Evolutionary conservation across 2,888 invertebrate genomes (phyloP).

Genomic region (Hoplodrina blanda): DNA sequence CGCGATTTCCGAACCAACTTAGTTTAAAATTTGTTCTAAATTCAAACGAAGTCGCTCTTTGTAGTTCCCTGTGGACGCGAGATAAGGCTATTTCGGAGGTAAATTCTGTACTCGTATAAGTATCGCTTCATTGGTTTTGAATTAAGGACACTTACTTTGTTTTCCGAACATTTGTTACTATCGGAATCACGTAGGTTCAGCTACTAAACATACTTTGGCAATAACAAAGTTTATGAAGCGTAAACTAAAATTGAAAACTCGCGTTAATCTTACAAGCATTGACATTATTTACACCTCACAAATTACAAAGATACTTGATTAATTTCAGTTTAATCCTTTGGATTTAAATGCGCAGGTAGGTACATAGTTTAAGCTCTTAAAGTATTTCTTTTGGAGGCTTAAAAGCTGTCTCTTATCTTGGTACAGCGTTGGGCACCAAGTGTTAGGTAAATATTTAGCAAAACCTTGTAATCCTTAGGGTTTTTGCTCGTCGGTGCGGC

Average conservation of each 20-base stretch:
- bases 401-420: conserved; percentile 63
- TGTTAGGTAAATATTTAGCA: conserved; percentile 85
- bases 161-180: conserved; percentile 51
- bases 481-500: conserved; percentile 74
- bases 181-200: conserved; percentile 42
- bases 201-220: conserved; percentile 33
- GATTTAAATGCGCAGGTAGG: conserved; percentile 40
- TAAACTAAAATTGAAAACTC: conserved; percentile 50
- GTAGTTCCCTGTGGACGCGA: conserved; percentile 70
- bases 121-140: conserved; percentile 68
- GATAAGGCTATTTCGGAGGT: conserved; percentile 73
- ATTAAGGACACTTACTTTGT: conserved; percentile 64
- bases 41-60: conserved; percentile 72
- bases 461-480: conserved; percentile 81
- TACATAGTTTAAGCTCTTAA: conserved; percentile 57
- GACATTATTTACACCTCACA: conserved; percentile 48
- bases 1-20: conserved; percentile 74
- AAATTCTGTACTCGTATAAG: conserved; percentile 68
- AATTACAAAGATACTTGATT: conserved; percentile 50
- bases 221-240: conserved; percentile 43
- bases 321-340: conserved; percentile 51
- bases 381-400: conserved; percentile 67
- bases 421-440: conserved; percentile 69
- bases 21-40: conserved; percentile 77
- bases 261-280: conserved; percentile 51